Evolutionary conservation across 2,113 vertebrate genomes (phyloP), one percentile per base, ranked within the genome.

Genomic region (Barnardius zonarius): DNA sequence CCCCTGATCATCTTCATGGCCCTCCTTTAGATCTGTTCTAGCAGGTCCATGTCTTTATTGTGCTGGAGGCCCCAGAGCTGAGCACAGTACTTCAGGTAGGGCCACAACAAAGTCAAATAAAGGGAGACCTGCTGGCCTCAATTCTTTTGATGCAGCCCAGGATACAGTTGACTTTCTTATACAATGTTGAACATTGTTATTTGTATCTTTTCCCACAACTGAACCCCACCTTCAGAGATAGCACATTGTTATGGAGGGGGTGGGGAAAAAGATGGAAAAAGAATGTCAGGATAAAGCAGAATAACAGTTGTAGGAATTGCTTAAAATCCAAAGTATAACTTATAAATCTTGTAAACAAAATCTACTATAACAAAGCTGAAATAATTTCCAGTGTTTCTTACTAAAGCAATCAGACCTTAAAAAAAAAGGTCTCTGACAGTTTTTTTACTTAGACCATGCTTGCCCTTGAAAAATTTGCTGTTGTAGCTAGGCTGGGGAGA

Each of bases 401-500:
- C 33, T 90, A 49, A 88, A 94, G 16, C 44, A 72, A 90, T 25
- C 5, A 87, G 9, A 83, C 22, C 11, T 83, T 76, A 20, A 10
- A 28, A 61, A 83, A 81, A 72, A 39, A 6, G 3, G 9, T 48
- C 13, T 80, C 4, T 66, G 54, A 49, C 11, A 46, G 13, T 69
- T 90, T 89, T 80, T 88, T 95, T 83, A 51, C 52, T 84, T 96
- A 86, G 77, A 61, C 10, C 10, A 4, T 59, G 23, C 63, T 84
- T 92, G 62, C 11, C 61, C 86, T 93, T 95, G 84, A 95, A 95
- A 82, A 76, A 73, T 80, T 61, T 85, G 91, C 93, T 95, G 93
- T 94, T 62, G 64, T 75, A 84, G 61, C 46, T 64, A 33, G 25
- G 23, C 24, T 90, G 33, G 23, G 24, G 8, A 84, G 23, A 31